Conservation (phyloP, 2,797 vertebrate species). For the Centroberyx gerrardi region DNA sequence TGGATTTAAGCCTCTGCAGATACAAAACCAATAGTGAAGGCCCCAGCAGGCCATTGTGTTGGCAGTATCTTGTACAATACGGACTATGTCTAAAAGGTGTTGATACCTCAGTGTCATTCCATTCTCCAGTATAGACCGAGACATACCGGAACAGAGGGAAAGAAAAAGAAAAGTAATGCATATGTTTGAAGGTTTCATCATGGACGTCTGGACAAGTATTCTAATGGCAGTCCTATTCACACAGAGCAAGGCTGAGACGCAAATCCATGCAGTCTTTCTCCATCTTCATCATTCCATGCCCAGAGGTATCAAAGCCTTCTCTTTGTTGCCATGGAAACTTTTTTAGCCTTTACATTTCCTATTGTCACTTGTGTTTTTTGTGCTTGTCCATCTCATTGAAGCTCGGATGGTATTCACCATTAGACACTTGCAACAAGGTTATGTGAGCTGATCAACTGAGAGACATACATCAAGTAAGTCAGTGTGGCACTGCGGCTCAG, state of each 20-base stretch:
- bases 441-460: slow-evolving; percentile 59
- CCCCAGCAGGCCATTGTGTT: slow-evolving; percentile 25
- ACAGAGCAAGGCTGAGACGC: slow-evolving; percentile 55
- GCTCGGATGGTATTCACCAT: slow-evolving; percentile 47
- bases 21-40: slow-evolving; percentile 27
- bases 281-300: slow-evolving; percentile 67
- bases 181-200: slow-evolving; percentile 53
- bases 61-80: slow-evolving; percentile 12
- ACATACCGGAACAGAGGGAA: slow-evolving; percentile 4
- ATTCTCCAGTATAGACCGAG: slow-evolving; percentile 10
- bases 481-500: slow-evolving; percentile 21
- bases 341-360: slow-evolving; percentile 76
- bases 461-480: slow-evolving; percentile 22
- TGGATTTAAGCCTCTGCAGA: slow-evolving; percentile 27
- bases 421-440: slow-evolving; percentile 58
- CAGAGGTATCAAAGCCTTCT: slow-evolving; percentile 72
- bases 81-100: slow-evolving; percentile 28
- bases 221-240: slow-evolving; percentile 56
- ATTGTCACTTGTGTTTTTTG: slow-evolving; percentile 74
- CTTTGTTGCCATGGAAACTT: slow-evolving; percentile 84
- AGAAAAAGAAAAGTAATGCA: slow-evolving; percentile 16
- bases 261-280: slow-evolving; percentile 67
- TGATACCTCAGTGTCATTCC: slow-evolving; percentile 26
- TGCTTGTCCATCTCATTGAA: slow-evolving; percentile 67
- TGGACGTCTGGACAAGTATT: slow-evolving; percentile 41